phyloP scores from a whole-genome alignment of 2,797 vertebrate species.

The Acanthurus leucopareius region DNA sequence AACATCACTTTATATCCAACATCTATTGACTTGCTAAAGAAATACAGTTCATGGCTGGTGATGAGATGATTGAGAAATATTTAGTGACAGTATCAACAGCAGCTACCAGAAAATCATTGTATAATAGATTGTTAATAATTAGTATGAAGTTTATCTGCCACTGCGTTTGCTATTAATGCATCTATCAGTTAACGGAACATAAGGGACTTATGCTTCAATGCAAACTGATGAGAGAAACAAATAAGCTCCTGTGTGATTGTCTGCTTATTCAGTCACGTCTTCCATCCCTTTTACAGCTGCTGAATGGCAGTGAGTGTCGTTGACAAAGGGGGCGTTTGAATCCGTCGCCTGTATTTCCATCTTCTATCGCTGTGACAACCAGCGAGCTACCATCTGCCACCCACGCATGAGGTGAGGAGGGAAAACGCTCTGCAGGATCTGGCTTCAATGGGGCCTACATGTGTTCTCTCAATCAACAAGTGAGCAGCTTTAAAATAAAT shows the following conservation, averaged over 20 bases:
- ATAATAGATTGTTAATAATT: too few species aligned
- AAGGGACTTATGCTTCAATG: background rate
- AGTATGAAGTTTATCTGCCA: background rate
- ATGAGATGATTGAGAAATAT: slow-evolving; percentile 1
- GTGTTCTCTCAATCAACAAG: slow-evolving; percentile 47
- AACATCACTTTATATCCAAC: background rate
- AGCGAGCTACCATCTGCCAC: slow-evolving; percentile 70
- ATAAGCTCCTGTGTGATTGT: background rate
- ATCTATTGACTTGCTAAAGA: background rate
- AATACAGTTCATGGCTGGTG: background rate
- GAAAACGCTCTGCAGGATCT: slow-evolving; percentile 49
- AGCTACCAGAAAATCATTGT: background rate
- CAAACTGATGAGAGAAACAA: slow-evolving; percentile 5
- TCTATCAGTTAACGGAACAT: background rate
- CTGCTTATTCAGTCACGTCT: background rate
- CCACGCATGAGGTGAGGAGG: slow-evolving; percentile 65
- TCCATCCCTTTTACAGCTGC: slow-evolving; percentile 27
- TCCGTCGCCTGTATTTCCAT: slow-evolving; percentile 64
- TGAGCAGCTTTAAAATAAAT: slow-evolving; percentile 26
- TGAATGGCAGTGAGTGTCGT: slow-evolving; percentile 25
- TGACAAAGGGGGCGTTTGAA: slow-evolving; percentile 52
- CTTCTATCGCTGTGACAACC: slow-evolving; percentile 66
- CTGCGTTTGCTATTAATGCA: background rate
- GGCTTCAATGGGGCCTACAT: slow-evolving; percentile 40
- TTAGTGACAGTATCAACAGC: background rate